Evolutionary conservation across 1,140 invertebrate genomes (phyloP).

Genomic region (Brachionus paranguensis): DNA sequence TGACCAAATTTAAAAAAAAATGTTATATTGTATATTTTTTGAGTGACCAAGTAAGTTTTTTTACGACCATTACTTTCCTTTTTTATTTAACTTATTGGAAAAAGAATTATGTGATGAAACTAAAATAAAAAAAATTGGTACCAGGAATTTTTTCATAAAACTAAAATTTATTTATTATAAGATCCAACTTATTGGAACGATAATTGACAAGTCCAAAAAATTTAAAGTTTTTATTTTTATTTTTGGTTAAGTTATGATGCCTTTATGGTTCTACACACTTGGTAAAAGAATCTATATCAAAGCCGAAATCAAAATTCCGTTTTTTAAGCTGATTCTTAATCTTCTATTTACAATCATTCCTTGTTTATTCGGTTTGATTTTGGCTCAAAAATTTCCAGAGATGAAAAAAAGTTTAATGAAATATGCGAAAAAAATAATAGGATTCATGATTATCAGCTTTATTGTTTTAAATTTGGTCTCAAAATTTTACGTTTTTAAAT

Average conservation of each 20-base stretch:
- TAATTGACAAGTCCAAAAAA: no score
- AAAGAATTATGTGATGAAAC: no score
- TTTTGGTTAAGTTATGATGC: conserved; percentile 38
- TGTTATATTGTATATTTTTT: no score
- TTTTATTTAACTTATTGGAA: no score
- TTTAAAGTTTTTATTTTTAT: background rate
- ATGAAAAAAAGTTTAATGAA: conserved; percentile 5
- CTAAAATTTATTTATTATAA: no score
- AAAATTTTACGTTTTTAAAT: conserved; percentile 26
- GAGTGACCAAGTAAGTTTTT: no score
- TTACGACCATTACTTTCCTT: no score
- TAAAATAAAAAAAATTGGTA: background rate
- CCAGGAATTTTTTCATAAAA: no score
- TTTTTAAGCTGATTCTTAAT: background rate
- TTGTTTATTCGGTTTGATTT: conserved; percentile 8
- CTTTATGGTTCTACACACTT: conserved; percentile 37
- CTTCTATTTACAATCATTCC: conserved; percentile 22
- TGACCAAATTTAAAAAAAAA: no score
- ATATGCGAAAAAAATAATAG: conserved; percentile 65
- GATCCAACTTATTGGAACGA: no score
- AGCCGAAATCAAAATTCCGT: conserved; percentile 22
- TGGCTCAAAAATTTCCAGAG: conserved; percentile 4
- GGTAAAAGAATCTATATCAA: background rate
- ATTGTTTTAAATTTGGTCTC: conserved; percentile 51
- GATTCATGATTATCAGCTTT: conserved; percentile 77